These are phyloP conservation scores for Lithobius niger DNA, from an alignment of 1,140 invertebrate species.

Conservation along the genomic window DNA sequence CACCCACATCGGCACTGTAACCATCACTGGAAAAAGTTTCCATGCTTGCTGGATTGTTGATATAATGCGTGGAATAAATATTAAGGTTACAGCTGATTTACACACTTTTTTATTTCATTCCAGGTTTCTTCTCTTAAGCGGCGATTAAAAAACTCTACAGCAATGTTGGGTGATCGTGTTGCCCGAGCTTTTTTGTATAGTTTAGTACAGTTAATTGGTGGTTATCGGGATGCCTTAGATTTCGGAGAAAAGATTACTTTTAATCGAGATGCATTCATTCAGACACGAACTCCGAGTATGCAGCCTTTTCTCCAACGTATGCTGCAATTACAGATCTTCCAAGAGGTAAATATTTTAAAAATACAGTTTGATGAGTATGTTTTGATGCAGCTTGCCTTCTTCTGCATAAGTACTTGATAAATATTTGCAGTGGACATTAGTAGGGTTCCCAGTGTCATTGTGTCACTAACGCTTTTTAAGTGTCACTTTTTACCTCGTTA, in stretches of 20 bases:
- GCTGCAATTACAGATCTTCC: constrained; percentile 85
- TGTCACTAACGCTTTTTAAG: not conserved
- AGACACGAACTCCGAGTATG: constrained; percentile 59
- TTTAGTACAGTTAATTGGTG: constrained; percentile 79
- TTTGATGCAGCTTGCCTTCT: constrained; percentile 13
- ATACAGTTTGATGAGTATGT: constrained; percentile 11
- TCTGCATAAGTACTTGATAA: not conserved
- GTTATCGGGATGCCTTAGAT: constrained; percentile 73
- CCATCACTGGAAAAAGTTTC: too few relatives aligned
- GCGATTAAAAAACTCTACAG: constrained; percentile 50
- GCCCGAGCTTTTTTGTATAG: constrained; percentile 78
- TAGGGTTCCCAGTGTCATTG: constrained; percentile 6
- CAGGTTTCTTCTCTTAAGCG: constrained; percentile 52
- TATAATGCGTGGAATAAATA: too few relatives aligned
- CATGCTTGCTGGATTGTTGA: too few relatives aligned
- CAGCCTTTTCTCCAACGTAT: constrained; percentile 81
- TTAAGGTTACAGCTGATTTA: too few relatives aligned
- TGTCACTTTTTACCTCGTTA: not conserved
- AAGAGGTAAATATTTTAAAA: constrained; percentile 56
- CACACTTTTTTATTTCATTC: constrained; percentile 7
- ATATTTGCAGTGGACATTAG: too few relatives aligned
- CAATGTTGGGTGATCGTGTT: constrained; percentile 70
- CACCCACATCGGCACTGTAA: too few relatives aligned
- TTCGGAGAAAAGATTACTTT: constrained; percentile 76
- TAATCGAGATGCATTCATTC: constrained; percentile 68